Conservation (phyloP, 2,797 vertebrate species). For the Mus spretus region DNA sequence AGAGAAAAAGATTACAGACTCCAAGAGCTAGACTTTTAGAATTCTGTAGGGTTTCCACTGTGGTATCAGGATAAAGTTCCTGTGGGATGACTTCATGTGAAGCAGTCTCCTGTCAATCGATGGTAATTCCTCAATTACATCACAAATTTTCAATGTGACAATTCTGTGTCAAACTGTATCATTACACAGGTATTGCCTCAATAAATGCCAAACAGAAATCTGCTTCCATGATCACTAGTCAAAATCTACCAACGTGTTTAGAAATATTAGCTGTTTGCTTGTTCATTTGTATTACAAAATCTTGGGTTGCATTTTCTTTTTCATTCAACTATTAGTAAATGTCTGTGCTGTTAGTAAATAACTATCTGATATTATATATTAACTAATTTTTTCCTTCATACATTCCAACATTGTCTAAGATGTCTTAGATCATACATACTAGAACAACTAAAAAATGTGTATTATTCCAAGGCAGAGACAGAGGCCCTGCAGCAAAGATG, state of each 20-base stretch:
- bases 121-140: constrained; percentile 58
- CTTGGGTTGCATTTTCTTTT: not conserved
- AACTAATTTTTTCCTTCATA: constrained; percentile 21
- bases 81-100: constrained; percentile 13
- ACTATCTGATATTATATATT: constrained; percentile 33
- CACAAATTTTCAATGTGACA: not conserved
- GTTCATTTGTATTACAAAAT: not conserved
- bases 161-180: not conserved
- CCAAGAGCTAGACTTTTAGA: not conserved
- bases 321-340: constrained; percentile 42
- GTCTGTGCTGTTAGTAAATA: not conserved
- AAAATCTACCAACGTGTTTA: constrained; percentile 4
- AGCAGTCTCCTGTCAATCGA: not conserved
- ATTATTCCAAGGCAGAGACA: constrained; percentile 29
- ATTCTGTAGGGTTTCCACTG: not conserved
- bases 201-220: constrained; percentile 44
- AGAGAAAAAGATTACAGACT: constrained; percentile 54
- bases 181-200: constrained; percentile 54
- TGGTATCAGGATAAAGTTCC: not conserved
- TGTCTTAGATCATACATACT: constrained; percentile 58
- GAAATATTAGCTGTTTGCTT: constrained; percentile 45
- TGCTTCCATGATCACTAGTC: not conserved
- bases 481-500: not conserved
- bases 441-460: not conserved
- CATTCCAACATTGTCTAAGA: not conserved